A percentile compares a stretch with the other conserved stretches of the same genome.
phyloP scores from a whole-genome alignment of 2,113 vertebrate species.

The Theristicus caerulescens region DNA sequence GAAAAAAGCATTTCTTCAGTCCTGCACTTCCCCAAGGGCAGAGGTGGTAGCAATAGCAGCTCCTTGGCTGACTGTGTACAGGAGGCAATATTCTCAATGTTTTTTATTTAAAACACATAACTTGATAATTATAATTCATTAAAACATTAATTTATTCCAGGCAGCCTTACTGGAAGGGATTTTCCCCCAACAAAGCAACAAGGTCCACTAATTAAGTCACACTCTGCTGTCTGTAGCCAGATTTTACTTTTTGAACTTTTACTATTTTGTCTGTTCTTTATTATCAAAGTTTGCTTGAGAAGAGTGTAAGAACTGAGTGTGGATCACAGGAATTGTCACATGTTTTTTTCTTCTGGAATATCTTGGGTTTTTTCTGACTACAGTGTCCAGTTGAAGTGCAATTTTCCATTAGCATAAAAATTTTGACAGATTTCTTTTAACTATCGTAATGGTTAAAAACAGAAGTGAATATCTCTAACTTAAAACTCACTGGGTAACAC shows the following conservation, averaged over 20 bases:
- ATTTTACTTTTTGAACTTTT: background rate
- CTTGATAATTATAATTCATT: background rate
- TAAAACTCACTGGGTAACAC: background rate
- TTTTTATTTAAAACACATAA: background rate
- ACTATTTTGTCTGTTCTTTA: background rate
- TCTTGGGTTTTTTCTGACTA: background rate
- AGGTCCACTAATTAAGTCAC: background rate
- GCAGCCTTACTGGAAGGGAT: background rate
- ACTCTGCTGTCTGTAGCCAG: background rate
- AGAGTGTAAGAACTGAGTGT: background rate
- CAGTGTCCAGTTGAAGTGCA: background rate
- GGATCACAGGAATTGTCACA: background rate
- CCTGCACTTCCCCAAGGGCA: background rate
- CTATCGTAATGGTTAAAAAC: background rate
- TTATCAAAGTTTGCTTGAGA: background rate
- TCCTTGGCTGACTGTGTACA: background rate
- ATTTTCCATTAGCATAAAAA: background rate
- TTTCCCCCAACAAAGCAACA: background rate
- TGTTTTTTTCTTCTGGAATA: background rate
- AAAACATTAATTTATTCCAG: background rate
- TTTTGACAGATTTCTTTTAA: background rate
- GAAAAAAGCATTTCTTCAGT: background rate
- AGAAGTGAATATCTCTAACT: background rate
- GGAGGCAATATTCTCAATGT: background rate
- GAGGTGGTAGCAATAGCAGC: background rate